Percentiles rank a stretch among this genome's conserved stretches.
phyloP scores from a whole-genome alignment of 2,888 invertebrate species.

The Hybos culiciformis region DNA sequence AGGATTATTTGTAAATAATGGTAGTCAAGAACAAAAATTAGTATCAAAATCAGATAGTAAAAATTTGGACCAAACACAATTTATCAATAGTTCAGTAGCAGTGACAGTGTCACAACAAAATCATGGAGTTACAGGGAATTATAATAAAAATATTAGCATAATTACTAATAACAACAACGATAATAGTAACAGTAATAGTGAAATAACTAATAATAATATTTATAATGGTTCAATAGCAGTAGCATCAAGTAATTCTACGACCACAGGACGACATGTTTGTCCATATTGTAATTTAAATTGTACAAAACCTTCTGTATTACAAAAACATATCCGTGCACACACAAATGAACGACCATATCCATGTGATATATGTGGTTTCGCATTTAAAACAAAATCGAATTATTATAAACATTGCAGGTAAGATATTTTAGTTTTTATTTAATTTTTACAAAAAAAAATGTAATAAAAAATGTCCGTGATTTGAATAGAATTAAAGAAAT shows the following conservation, averaged over 20 bases:
- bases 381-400: constrained; percentile 89
- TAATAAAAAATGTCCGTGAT: background rate
- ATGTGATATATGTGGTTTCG: constrained; percentile 76
- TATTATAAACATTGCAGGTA: constrained; percentile 73
- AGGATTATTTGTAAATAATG: background rate
- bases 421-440: constrained; percentile 3
- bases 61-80: background rate
- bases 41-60: background rate
- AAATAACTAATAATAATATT: constrained; percentile 14
- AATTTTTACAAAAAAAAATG: background rate
- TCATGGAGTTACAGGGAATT: no score
- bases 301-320: constrained; percentile 84
- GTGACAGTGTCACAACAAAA: background rate
- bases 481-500: no score
- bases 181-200: constrained; percentile 16
- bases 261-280: constrained; percentile 61
- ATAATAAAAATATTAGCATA: background rate
- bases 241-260: constrained; percentile 11
- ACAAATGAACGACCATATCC: constrained; percentile 88
- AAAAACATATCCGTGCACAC: constrained; percentile 88
- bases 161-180: constrained; percentile 12
- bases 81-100: background rate
- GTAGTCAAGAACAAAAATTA: background rate
- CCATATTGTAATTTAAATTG: constrained; percentile 79
- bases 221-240: constrained; percentile 11